Percentiles rank a stretch among this genome's conserved stretches.
Evolutionary conservation across 2,797 vertebrate species (phyloP).

Genomic region (Vespertilio murinus): DNA sequence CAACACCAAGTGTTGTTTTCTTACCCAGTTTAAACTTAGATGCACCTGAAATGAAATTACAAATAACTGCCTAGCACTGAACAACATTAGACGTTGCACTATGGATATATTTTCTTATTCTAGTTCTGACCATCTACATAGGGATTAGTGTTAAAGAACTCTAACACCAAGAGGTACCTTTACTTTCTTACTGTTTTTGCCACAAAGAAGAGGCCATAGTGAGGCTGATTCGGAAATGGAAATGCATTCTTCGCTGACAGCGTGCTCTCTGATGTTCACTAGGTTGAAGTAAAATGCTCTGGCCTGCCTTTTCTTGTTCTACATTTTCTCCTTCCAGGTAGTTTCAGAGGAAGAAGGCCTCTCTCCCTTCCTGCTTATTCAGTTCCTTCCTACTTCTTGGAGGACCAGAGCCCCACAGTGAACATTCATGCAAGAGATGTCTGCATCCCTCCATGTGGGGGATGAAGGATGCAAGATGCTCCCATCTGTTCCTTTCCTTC

Average conservation of each 20-base stretch:
- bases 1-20: background rate
- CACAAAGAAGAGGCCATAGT: background rate
- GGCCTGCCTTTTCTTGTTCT: background rate
- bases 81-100: background rate
- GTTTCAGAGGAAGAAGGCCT: background rate
- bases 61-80: background rate
- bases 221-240: slow-evolving; percentile 5
- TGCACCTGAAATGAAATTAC: background rate
- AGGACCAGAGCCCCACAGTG: background rate
- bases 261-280: background rate
- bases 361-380: background rate
- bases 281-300: background rate
- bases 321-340: background rate
- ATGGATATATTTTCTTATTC: background rate
- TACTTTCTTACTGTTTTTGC: background rate
- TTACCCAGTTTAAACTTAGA: background rate
- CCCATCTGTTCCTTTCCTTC: background rate
- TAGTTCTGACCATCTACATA: background rate
- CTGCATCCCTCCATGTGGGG: background rate
- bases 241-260: background rate
- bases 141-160: background rate
- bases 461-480: background rate
- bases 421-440: background rate
- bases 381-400: background rate
- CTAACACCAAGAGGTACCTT: background rate